A percentile compares a stretch with the other conserved stretches of the same genome.
Evolutionary conservation across 1,140 invertebrate species (phyloP).

Genomic region (Sarcophaga peregrina): DNA sequence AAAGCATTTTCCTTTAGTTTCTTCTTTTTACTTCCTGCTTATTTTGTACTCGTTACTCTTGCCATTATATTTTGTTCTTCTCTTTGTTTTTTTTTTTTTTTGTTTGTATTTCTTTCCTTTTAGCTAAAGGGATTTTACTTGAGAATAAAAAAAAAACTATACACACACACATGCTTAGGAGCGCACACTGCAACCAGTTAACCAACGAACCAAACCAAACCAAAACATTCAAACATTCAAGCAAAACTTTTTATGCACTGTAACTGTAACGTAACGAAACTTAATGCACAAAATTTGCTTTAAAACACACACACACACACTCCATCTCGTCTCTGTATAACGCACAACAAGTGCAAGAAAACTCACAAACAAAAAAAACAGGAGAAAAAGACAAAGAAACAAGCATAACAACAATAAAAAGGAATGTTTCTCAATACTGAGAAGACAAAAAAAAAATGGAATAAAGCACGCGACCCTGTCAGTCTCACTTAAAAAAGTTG

Average conservation of each 20-base stretch:
- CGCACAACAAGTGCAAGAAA: background rate
- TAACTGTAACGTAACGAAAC: constrained; percentile 17
- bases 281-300: constrained; percentile 18
- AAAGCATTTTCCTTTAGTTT: background rate
- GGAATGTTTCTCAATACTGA: background rate
- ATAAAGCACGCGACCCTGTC: constrained; percentile 36
- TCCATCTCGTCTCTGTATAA: background rate
- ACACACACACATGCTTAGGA: too few species aligned
- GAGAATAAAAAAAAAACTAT: background rate
- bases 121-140: constrained; percentile 4
- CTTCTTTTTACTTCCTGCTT: background rate
- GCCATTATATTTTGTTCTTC: background rate
- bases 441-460: background rate
- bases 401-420: background rate
- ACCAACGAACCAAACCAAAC: too few species aligned
- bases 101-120: background rate
- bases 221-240: background rate
- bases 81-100: background rate
- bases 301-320: background rate
- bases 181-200: too few species aligned
- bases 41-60: too few species aligned
- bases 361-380: constrained; percentile 11
- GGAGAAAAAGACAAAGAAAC: background rate
- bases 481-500: constrained; percentile 36
- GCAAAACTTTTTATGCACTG: constrained; percentile 15